phyloP scores from a whole-genome alignment of 2,888 invertebrate species.

The Caenorhabditis sp. region DNA sequence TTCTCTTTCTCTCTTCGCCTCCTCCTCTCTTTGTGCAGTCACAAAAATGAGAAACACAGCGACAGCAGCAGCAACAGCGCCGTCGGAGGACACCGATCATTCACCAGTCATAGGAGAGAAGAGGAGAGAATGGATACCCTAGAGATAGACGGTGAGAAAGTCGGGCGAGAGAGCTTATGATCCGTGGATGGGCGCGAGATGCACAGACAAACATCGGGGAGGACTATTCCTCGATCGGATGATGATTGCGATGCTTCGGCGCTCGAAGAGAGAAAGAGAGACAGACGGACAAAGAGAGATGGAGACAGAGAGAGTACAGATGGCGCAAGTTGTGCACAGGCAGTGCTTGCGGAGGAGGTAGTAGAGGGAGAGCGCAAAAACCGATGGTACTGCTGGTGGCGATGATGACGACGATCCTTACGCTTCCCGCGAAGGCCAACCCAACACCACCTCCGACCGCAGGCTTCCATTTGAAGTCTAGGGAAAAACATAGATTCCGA shows the following conservation, averaged over 20 bases:
- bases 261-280: background rate
- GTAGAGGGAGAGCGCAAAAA: constrained; percentile 3
- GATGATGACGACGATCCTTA: background rate
- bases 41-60: constrained; percentile 60
- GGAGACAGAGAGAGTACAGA: background rate
- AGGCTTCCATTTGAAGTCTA: too few relatives aligned
- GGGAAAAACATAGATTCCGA: constrained; percentile 13
- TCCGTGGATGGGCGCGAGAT: constrained; percentile 19
- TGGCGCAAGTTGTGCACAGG: constrained; percentile 28
- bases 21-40: constrained; percentile 12
- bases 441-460: background rate
- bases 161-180: background rate
- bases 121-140: constrained; percentile 11
- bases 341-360: constrained; percentile 22
- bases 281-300: constrained; percentile 12
- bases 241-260: constrained; percentile 21
- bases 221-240: constrained; percentile 20
- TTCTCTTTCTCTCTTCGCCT: background rate
- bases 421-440: constrained; percentile 32
- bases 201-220: constrained; percentile 48
- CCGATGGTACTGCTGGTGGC: background rate
- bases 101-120: constrained; percentile 58
- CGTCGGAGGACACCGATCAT: constrained; percentile 56
- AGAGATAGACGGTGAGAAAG: constrained; percentile 17
- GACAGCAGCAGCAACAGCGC: constrained; percentile 22